phyloP scores from a whole-genome alignment of 2,888 invertebrate species.

The Cistogaster globosa region DNA sequence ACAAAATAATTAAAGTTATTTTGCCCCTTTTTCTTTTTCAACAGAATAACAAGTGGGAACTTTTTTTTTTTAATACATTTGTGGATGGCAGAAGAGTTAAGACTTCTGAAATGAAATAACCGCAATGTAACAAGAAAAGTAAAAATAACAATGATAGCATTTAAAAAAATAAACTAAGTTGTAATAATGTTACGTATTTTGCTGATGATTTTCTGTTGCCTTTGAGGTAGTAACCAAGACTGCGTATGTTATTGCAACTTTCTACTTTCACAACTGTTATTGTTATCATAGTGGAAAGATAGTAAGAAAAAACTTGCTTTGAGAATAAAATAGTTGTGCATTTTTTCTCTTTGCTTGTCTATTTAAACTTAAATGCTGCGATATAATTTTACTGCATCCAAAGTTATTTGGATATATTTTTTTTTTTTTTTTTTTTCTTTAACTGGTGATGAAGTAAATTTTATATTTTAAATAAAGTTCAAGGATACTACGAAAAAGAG shows the following conservation, averaged over 20 bases:
- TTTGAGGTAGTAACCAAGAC: no score
- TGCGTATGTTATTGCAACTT: background rate
- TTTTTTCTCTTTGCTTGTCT: slow-evolving; percentile 6
- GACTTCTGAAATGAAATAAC: slow-evolving; percentile 43
- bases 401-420: slow-evolving; percentile 28
- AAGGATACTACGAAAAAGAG: slow-evolving; percentile 49
- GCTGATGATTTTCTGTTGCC: slow-evolving; percentile 5
- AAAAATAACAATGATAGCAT: slow-evolving; percentile 22
- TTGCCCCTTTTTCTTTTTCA: slow-evolving; percentile 1
- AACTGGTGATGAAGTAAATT: slow-evolving; percentile 49
- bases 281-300: slow-evolving; percentile 12
- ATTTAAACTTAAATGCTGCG: slow-evolving; percentile 20
- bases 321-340: slow-evolving; percentile 44
- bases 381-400: slow-evolving; percentile 32
- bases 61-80: slow-evolving; percentile 13
- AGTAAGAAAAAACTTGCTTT: slow-evolving; percentile 16
- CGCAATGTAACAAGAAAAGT: slow-evolving; percentile 9
- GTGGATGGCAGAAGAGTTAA: slow-evolving; percentile 32
- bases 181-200: slow-evolving; percentile 50
- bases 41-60: slow-evolving; percentile 14
- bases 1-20: slow-evolving; percentile 46
- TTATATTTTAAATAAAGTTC: slow-evolving; percentile 65
- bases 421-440: slow-evolving; percentile 13
- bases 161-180: slow-evolving; percentile 44
- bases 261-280: background rate